Base-by-base conservation (phyloP, 2,888 invertebrate genomes). In the Ariolimax columbianus region DNA sequence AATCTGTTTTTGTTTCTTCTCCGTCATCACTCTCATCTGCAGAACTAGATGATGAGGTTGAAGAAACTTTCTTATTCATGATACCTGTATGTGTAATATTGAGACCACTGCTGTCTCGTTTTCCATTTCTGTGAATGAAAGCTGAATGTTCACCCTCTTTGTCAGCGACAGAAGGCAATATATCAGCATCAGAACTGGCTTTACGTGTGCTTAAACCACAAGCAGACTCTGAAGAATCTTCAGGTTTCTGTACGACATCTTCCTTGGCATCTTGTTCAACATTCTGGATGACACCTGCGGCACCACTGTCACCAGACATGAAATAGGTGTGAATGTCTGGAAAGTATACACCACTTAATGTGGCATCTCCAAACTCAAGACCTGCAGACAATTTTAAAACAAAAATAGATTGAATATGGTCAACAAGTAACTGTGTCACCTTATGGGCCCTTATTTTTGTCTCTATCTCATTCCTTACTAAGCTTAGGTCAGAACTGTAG, bases 341-440 rank as follows among this genome's bases (percentile, higher is more conserved):
- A 77, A 87, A 87, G 33, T 85, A 87, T 30, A 81, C 72, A 7
- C 87, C 87, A 59, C 73, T 82, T 33, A 86, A 77, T 26, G 85
- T 86, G 30, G 86, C 88, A 80, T 87, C 87, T 2, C 88, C 88
- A 84, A 86, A 88, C 47, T 88, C 86, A 23, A 88, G 47, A 47
- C 85, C 87, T 88, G 84, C 47, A 82, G n/a, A 70, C 14, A 1
- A n/a, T 66, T 2, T 66, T 0, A 66, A 11, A 63, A 63, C 4
- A 7, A n/a, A 63, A 55, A 23, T 23, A 63, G 4, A 63, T n/a
- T n/a, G n/a, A 4, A 63, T n/a, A 63, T 63, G 9, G 26, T 63
- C 26, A 63, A 23, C n/a, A n/a, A n/a, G n/a, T n/a, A n/a, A n/a
- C n/a, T n/a, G n/a, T n/a, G n/a, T n/a, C n/a, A n/a, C n/a, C n/a